phyloP scores from a whole-genome alignment of 2,113 vertebrate species.

The Chionis minor region DNA sequence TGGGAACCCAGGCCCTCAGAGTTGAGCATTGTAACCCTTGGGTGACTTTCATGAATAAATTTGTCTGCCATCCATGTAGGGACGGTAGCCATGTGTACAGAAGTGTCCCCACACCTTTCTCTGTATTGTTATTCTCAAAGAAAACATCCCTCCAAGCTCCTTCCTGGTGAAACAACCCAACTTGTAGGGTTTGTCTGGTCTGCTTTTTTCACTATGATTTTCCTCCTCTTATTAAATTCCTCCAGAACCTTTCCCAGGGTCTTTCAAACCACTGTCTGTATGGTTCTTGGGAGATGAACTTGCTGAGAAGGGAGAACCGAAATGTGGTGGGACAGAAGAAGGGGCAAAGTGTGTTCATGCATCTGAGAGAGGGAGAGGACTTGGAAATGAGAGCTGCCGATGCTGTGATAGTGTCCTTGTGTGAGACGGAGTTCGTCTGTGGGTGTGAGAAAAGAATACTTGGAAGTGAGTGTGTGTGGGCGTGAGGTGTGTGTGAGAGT shows the following conservation, averaged over 20 bases:
- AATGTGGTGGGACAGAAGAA: fast-evolving
- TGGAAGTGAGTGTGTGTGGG: background rate
- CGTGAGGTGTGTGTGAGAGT: slow-evolving; percentile 53
- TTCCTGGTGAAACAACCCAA: background rate
- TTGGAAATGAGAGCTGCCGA: background rate
- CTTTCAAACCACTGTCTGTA: background rate
- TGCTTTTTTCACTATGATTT: background rate
- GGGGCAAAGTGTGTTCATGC: fast-evolving
- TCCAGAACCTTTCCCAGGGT: background rate
- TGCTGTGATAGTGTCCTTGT: background rate
- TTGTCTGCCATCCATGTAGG: background rate
- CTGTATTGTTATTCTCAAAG: background rate
- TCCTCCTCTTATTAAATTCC: background rate
- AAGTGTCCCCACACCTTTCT: background rate
- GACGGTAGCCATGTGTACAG: background rate
- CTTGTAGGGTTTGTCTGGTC: background rate
- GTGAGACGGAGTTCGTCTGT: background rate
- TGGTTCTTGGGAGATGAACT: background rate
- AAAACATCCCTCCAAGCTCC: background rate
- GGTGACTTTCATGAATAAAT: background rate
- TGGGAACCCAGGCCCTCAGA: background rate
- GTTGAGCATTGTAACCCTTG: background rate
- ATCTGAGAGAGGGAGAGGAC: background rate
- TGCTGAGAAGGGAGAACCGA: background rate
- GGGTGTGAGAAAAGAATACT: slow-evolving; percentile 42